Evolutionary conservation across 2,113 vertebrate species (phyloP), one percentile per base, ranked within the genome.

Genomic region (Pelvicachromis taeniatus): DNA sequence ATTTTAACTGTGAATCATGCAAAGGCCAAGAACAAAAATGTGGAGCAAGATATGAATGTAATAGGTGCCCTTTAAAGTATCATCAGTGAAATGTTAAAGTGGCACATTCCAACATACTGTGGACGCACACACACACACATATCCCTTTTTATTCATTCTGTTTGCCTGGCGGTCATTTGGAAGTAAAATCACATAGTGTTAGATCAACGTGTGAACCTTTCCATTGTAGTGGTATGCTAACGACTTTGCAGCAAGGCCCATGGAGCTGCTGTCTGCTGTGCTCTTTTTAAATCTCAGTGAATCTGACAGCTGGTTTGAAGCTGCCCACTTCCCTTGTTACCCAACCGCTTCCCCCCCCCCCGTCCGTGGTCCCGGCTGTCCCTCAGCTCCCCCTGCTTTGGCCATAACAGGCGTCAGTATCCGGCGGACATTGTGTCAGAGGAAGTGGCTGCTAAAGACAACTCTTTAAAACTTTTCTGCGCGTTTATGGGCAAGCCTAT

Each of bases 301-400:
- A 87, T 85, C 85, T 93, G 92, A 95, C 93, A 94, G 88, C 86
- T 82, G 87, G 87, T 93, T 91, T 85, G 86, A 92, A 88, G 91
- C 80, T 87, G 77, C 78, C 90, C 85, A 56, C 85, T 68, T 70
- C 85, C 82, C 75, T 29, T 35, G 40, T 42, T 81, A 33, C 29
- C 45, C 35, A 52, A 77, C 8, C 2, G 9, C 53, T 53, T 23
- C 48, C 17, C 10, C 50, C 9, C 9, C 9, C 10, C 50, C 9
- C 9, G 8, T 56, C 14, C 14, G 8, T 19, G 48, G 80, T 82
- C 86, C 86, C 81, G 4, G 17, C 81, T 75, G 88, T 88, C 80
- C 81, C 77, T 79, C 78, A 42, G 63, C 82, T 84, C 70, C 58
- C 35, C 40, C n/a, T 38, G 29, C 82, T 87, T 84, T 61, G 81